Conservation (phyloP, 2,797 vertebrate genomes). For the Clarias pachynema region DNA sequence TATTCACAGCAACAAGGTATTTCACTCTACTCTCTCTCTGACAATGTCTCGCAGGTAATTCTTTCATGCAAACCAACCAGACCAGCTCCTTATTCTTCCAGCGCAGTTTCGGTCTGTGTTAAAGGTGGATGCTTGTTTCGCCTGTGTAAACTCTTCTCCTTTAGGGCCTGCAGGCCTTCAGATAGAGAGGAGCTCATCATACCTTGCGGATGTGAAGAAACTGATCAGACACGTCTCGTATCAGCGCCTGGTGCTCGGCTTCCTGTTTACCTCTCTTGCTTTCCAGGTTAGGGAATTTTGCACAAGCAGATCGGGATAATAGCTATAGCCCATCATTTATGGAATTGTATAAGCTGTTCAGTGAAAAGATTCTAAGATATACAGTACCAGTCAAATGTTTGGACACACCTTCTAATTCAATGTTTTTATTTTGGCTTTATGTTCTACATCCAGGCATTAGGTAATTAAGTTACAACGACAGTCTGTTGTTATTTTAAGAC, state of each 20-base stretch:
- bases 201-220: conserved; percentile 64
- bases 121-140: not conserved
- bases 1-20: not conserved
- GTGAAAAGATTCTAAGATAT: not conserved
- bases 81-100: conserved; percentile 26
- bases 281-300: conserved; percentile 72
- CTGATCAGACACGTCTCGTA: conserved; percentile 68
- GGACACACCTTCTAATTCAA: too few relatives aligned
- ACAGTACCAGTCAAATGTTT: too few relatives aligned
- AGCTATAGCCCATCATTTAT: not conserved
- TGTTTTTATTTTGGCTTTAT: too few relatives aligned
- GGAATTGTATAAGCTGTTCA: not conserved
- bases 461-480: too few relatives aligned
- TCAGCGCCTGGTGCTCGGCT: conserved; percentile 69
- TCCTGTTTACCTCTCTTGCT: conserved; percentile 69
- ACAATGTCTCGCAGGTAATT: not conserved
- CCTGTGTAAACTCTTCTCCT: conserved; percentile 6
- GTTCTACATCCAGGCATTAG: too few relatives aligned
- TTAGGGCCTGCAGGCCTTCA: conserved; percentile 55
- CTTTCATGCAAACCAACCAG: conserved; percentile 19
- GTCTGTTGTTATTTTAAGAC: too few relatives aligned
- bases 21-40: not conserved
- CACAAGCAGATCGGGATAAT: not conserved
- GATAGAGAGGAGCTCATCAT: conserved; percentile 55
- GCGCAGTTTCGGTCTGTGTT: conserved; percentile 13